Evolutionary conservation across 2,888 invertebrate species (phyloP), one percentile per base, ranked within the genome.

Genomic region (Nematopogon swammerdamellus): DNA sequence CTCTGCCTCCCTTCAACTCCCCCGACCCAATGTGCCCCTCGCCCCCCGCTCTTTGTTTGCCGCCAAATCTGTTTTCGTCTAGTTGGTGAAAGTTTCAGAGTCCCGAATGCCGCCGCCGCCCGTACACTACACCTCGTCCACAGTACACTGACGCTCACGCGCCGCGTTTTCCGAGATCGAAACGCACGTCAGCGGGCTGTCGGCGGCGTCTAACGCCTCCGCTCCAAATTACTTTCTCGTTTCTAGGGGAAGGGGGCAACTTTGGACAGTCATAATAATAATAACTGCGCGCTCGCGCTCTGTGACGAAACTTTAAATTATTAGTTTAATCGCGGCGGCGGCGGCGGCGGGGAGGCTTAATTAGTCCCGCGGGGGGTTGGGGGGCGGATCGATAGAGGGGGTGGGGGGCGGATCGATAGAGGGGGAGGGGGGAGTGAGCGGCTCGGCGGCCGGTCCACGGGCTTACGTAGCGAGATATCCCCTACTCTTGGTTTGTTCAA

Each of bases 301-400:
- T 70, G 70, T 70, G 74, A 72, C 70, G 69, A 72, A 75, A 77
- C 70, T 75, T 77, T 70, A 72, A 76, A 73, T 74, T 76, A 75
- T 76, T 76, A 73, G 74, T 73, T 73, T 70, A 75, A 75, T 77
- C 70, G 68, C 59, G 69, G 66, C 68, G 69, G 65, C 63, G 63
- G 63, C n/a, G n/a, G n/a, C n/a, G n/a, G 67, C 65, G n/a, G 19
- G 19, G 25, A 19, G 14, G 17, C 14, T 45, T 44, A 44, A 44
- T 19, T 18, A 18, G 19, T 44, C 54, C 53, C 55, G 54, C 52
- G 49, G 48, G 55, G 58, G 55, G 55, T 48, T 18, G 55, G 42
- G 48, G 20, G n/a, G 29, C 14, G 30, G 18, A 18, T 3, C 4
- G 18, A 10, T 18, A 16, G 45, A 16, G 20, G 20, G 11, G 10